A percentile compares a stretch with the other conserved stretches of the same genome.
Evolutionary conservation across 2,113 vertebrate species (phyloP).

Genomic region (Nothobranchius kuhntae): DNA sequence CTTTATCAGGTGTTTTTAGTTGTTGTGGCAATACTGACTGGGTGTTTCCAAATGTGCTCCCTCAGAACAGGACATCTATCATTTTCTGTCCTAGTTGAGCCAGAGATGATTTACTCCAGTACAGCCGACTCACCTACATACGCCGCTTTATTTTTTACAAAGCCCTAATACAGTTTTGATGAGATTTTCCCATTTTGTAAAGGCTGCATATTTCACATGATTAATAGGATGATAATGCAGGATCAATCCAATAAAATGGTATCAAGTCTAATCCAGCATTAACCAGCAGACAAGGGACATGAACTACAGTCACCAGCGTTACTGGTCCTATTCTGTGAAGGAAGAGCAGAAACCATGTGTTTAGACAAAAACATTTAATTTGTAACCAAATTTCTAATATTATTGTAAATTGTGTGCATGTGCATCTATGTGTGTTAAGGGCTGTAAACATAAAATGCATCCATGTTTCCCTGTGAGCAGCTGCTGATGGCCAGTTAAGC

Average conservation of each 20-base stretch:
- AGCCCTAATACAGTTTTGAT: constrained; percentile 65
- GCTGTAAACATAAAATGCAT: constrained; percentile 13
- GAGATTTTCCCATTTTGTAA: constrained; percentile 66
- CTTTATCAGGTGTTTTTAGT: neutral
- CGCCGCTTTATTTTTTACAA: constrained; percentile 32
- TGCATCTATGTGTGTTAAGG: constrained; percentile 7
- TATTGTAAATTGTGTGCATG: neutral
- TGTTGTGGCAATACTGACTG: neutral
- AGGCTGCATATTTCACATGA: constrained; percentile 68
- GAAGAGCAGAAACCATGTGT: constrained; percentile 1
- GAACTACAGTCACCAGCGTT: neutral
- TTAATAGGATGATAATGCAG: constrained; percentile 58
- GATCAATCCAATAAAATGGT: constrained; percentile 62
- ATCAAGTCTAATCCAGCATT: constrained; percentile 57
- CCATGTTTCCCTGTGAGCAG: constrained; percentile 28
- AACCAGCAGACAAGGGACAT: constrained; percentile 9
- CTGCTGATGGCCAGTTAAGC: constrained; percentile 44
- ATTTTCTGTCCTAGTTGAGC: constrained; percentile 2
- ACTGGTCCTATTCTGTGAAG: constrained; percentile 5
- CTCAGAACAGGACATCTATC: neutral
- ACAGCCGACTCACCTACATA: constrained; percentile 28
- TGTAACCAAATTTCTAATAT: neutral
- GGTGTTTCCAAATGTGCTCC: neutral
- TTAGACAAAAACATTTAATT: neutral
- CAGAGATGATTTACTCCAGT: constrained; percentile 17